A percentile compares a stretch with the other conserved stretches of the same genome.
These are phyloP conservation scores for Apis laboriosa DNA, from an alignment of 1,140 invertebrate genomes.

Conservation along the genomic window DNA sequence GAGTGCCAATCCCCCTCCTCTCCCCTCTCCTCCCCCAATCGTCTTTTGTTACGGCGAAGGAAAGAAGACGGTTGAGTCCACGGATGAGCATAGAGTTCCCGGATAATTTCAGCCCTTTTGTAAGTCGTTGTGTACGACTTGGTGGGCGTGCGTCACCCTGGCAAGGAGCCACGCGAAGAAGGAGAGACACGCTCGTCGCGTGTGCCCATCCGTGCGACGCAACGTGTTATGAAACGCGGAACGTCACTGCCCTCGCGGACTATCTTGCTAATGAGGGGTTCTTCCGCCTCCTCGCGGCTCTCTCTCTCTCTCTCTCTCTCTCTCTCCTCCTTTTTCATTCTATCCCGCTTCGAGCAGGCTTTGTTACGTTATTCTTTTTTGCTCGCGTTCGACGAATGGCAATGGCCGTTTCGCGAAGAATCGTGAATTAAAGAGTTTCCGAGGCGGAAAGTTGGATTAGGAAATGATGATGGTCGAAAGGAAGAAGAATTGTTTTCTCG, in stretches of 20 bases:
- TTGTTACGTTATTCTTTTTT: too few relatives aligned
- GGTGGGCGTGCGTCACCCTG: conserved; percentile 57
- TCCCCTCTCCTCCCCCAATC: not conserved
- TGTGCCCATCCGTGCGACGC: conserved; percentile 51
- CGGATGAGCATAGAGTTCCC: conserved; percentile 59
- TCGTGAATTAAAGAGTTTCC: too few relatives aligned
- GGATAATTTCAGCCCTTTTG: conserved; percentile 66
- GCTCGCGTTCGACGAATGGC: too few relatives aligned
- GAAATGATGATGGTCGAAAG: too few relatives aligned
- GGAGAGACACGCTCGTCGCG: conserved; percentile 32
- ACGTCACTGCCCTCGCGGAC: conserved; percentile 59
- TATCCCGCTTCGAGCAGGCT: not conserved
- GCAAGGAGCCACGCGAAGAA: conserved; percentile 46
- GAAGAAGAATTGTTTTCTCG: too few relatives aligned
- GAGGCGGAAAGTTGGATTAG: too few relatives aligned
- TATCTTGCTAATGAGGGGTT: conserved; percentile 63
- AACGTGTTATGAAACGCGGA: conserved; percentile 63
- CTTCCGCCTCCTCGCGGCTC: conserved; percentile 15
- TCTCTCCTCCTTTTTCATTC: too few relatives aligned
- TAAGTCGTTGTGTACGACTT: conserved; percentile 40
- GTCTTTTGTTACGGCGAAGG: conserved; percentile 32
- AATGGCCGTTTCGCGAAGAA: too few relatives aligned
- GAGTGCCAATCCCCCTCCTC: conserved; percentile 33
- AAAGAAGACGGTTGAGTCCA: conserved; percentile 55
- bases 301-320: not conserved